These are phyloP conservation scores for Solea solea DNA, from an alignment of 2,113 vertebrate species.

Conservation along the genomic window DNA sequence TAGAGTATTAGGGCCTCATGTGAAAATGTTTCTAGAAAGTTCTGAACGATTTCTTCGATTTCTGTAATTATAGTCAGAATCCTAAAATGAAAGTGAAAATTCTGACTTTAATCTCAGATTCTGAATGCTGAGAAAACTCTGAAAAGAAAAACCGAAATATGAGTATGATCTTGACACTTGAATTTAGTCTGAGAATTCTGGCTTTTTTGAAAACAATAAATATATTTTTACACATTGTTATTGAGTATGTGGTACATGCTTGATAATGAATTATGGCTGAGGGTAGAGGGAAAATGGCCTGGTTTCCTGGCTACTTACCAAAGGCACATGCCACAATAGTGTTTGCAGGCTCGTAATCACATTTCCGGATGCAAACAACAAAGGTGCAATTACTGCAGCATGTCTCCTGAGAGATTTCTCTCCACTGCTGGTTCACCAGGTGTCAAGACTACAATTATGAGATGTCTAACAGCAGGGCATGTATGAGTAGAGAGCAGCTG, in stretches of 20 bases:
- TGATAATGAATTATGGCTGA: conserved; percentile 41
- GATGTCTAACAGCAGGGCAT: conserved; percentile 30
- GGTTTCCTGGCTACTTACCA: conserved; percentile 57
- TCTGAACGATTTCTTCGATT: no score
- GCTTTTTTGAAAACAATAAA: no score
- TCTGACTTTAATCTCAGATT: no score
- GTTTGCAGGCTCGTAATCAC: conserved; percentile 59
- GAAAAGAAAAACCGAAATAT: no score
- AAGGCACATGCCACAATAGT: conserved; percentile 39
- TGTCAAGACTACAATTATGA: conserved; percentile 53
- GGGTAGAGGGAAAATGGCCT: conserved; percentile 20
- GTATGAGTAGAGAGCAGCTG: conserved; percentile 41
- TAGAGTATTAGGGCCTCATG: no score
- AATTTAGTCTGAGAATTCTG: no score
- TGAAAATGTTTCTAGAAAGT: no score
- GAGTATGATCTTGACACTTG: no score
- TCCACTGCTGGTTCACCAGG: conserved; percentile 44
- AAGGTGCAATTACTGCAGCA: conserved; percentile 56
- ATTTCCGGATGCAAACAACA: conserved; percentile 44
- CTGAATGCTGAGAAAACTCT: no score
- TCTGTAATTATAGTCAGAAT: no score
- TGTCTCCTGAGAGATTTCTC: conserved; percentile 43
- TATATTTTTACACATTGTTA: not conserved
- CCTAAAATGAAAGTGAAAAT: no score
- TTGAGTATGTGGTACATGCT: conserved; percentile 38